These are phyloP conservation scores for Phoeniculus purpureus DNA, from an alignment of 2,797 vertebrate genomes.

Conservation along the genomic window DNA sequence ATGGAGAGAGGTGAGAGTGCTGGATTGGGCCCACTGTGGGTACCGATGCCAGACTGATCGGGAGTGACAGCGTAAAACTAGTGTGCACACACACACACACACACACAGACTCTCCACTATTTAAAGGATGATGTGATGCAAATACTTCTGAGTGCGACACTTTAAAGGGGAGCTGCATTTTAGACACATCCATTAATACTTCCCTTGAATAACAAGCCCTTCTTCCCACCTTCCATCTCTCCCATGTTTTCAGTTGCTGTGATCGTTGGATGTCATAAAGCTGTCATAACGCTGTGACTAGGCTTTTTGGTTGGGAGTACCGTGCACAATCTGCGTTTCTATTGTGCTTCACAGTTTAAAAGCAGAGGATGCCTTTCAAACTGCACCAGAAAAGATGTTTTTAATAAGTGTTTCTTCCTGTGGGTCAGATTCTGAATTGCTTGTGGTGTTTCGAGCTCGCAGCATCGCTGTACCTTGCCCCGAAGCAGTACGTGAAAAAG, in stretches of 20 bases:
- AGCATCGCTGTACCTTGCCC: not conserved
- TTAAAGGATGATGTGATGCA: slow-evolving; percentile 53
- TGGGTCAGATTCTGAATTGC: not conserved
- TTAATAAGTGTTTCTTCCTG: not conserved
- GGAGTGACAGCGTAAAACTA: slow-evolving; percentile 27
- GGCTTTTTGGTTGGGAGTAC: slow-evolving; percentile 40
- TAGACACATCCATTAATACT: slow-evolving; percentile 61
- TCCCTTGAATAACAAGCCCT: slow-evolving; percentile 45
- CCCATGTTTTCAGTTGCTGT: slow-evolving; percentile 47
- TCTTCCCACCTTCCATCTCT: slow-evolving; percentile 46
- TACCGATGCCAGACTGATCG: slow-evolving; percentile 2
- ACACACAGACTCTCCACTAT: slow-evolving; percentile 21
- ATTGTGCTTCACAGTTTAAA: not conserved
- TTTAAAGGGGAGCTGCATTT: slow-evolving; percentile 44
- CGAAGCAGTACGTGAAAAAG: not conserved
- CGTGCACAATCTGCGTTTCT: slow-evolving; percentile 2
- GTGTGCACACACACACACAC: slow-evolving; percentile 7
- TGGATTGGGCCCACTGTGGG: not conserved
- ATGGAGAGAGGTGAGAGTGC: not conserved
- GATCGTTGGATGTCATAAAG: slow-evolving; percentile 50
- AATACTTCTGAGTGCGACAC: slow-evolving; percentile 43
- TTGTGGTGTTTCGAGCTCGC: not conserved
- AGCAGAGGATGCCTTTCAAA: slow-evolving; percentile 7
- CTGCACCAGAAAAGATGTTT: not conserved
- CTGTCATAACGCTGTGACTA: slow-evolving; percentile 63